Percentiles rank a stretch among this genome's conserved stretches.
Conservation (phyloP, 2,113 vertebrate genomes). For the Myxocyprinus asiaticus region DNA sequence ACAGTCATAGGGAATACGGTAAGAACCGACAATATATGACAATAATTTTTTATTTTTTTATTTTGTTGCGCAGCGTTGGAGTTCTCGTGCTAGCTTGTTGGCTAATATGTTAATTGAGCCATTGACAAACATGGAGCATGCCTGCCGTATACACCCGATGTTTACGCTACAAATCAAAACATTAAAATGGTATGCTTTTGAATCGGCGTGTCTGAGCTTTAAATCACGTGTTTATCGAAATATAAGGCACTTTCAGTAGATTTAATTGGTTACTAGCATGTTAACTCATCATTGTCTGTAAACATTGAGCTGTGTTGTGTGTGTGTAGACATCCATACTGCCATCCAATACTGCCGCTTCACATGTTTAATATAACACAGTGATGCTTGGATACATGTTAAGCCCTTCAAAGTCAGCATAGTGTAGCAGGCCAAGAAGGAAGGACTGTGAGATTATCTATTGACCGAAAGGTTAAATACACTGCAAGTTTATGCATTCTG, state of each 20-base stretch:
- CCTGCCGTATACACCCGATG: conserved; percentile 1
- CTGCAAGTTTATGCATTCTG: not conserved
- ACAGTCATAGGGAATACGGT: conserved; percentile 13
- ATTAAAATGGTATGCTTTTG: not conserved
- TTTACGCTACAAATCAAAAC: not conserved
- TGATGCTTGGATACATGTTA: not conserved
- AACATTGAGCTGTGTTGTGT: conserved; percentile 2
- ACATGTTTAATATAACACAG: not conserved
- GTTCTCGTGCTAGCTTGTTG: not conserved
- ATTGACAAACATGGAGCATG: not conserved
- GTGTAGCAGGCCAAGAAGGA: not conserved
- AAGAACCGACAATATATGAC: not conserved
- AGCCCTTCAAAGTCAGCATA: not conserved
- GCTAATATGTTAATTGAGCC: not conserved
- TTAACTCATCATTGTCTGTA: conserved; percentile 5
- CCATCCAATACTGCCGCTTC: not conserved
- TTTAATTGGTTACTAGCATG: not conserved
- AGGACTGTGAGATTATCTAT: not conserved
- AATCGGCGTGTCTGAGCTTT: not conserved
- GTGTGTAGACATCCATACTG: too few relatives aligned
- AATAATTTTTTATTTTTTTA: not conserved
- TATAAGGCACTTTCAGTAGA: too few relatives aligned
- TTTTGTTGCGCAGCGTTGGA: too few relatives aligned
- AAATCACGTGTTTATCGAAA: too few relatives aligned
- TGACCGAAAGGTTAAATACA: conserved; percentile 8